Conservation (phyloP, 2,113 vertebrate genomes). For the Galeopterus variegatus region DNA sequence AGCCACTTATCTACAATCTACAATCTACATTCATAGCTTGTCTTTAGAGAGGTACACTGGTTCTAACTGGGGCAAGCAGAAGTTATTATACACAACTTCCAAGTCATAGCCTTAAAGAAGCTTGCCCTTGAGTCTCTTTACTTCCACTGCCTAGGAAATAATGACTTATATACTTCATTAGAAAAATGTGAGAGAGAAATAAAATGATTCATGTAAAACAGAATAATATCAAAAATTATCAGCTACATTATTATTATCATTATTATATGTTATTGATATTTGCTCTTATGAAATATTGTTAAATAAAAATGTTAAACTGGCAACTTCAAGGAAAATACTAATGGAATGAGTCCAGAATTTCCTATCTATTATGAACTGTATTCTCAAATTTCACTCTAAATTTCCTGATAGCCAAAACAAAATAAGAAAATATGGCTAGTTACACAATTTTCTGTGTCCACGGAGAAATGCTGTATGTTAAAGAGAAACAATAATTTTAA, state of each 20-base stretch:
- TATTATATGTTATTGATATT: background rate
- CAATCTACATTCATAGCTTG: rapidly evolving
- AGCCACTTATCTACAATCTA: background rate
- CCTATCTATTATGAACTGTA: background rate
- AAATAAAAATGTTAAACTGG: background rate
- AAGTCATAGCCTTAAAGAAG: background rate
- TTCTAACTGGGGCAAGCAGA: background rate
- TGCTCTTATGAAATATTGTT: background rate
- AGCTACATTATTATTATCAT: background rate
- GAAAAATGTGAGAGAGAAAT: background rate
- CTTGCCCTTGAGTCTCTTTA: background rate
- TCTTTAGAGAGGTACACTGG: background rate
- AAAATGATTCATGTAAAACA: background rate
- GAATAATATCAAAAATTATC: background rate
- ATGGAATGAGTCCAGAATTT: background rate
- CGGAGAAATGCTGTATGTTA: background rate
- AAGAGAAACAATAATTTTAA: background rate
- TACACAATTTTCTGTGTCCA: background rate
- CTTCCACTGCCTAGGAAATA: background rate
- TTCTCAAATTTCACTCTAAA: background rate
- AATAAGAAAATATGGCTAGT: background rate
- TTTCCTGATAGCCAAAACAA: background rate
- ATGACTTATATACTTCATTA: background rate
- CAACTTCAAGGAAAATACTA: background rate
- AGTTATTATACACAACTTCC: background rate